Conservation (phyloP, 2,797 vertebrate genomes). For the Enteromius radiatus region DNA sequence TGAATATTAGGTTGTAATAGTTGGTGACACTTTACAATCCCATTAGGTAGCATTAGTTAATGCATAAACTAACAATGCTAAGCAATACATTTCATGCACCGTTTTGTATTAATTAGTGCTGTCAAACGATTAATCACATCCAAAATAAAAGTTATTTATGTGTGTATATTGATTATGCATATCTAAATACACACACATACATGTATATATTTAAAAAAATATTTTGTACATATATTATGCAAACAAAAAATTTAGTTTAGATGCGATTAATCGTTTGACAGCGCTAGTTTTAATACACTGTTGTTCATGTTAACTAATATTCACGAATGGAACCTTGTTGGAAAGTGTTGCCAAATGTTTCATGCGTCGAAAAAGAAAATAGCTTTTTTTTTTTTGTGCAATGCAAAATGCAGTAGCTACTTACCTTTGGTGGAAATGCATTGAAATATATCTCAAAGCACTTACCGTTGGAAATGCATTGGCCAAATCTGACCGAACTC, state of each 20-base stretch:
- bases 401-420: not conserved
- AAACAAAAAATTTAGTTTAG: too few species aligned
- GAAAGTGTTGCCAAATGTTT: conserved; percentile 75
- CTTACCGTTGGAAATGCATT: not conserved
- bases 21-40: conserved; percentile 51
- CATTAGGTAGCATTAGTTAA: not conserved
- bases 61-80: not conserved
- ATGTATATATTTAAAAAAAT: too few species aligned
- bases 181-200: too few species aligned
- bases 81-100: not conserved
- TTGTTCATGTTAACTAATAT: not conserved
- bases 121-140: too few species aligned
- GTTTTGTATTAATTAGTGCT: not conserved
- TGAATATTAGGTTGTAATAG: conserved; percentile 92
- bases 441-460: not conserved
- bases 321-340: not conserved
- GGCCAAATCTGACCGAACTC: not conserved
- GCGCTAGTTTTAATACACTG: too few species aligned
- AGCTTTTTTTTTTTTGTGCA: conserved; percentile 45
- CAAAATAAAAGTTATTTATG: too few species aligned
- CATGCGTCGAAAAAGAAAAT: conserved; percentile 68
- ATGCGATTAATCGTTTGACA: too few species aligned
- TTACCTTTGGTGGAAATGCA: not conserved
- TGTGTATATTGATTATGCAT: too few species aligned
- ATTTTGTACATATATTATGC: too few species aligned